phyloP scores from a whole-genome alignment of 2,888 invertebrate genomes.

The Sinohyriopsis cumingii region DNA sequence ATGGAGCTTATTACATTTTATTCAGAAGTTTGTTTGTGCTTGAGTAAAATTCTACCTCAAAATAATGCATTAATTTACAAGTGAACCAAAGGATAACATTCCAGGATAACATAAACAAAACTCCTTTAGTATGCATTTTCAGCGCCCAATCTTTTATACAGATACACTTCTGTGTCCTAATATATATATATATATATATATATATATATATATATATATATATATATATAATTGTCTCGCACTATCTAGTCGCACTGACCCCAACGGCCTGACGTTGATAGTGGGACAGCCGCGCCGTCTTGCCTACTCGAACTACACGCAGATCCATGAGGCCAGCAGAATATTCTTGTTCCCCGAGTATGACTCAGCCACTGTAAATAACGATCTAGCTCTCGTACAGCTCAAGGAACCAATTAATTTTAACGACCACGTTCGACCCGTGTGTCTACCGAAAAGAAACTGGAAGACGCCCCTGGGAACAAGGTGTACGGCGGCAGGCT shows the following conservation, averaged over 20 bases:
- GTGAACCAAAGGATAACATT: too few species aligned
- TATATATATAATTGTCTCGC: neutral
- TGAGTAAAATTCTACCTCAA: too few species aligned
- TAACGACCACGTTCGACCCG: slow-evolving; percentile 59
- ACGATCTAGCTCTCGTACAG: slow-evolving; percentile 60
- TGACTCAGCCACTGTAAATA: slow-evolving; percentile 46
- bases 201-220: neutral
- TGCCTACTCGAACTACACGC: slow-evolving; percentile 50
- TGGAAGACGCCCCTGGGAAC: slow-evolving; percentile 46
- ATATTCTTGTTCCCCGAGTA: slow-evolving; percentile 46
- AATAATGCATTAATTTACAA: too few species aligned
- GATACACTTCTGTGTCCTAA: too few species aligned
- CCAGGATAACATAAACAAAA: too few species aligned
- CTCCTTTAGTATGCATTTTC: too few species aligned
- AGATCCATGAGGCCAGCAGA: slow-evolving; percentile 42
- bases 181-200: slow-evolving; percentile 4
- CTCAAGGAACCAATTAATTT: slow-evolving; percentile 49
- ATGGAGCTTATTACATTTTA: too few species aligned
- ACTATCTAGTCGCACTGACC: slow-evolving; percentile 23
- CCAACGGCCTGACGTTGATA: slow-evolving; percentile 35
- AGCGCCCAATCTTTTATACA: too few species aligned
- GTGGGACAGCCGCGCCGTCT: slow-evolving; percentile 55
- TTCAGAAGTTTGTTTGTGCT: too few species aligned
- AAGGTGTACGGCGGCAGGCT: slow-evolving; percentile 57
- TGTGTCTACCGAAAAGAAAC: slow-evolving; percentile 49